phyloP scores from a whole-genome alignment of 1,140 invertebrate genomes.

The Wiebesia pumilae region DNA sequence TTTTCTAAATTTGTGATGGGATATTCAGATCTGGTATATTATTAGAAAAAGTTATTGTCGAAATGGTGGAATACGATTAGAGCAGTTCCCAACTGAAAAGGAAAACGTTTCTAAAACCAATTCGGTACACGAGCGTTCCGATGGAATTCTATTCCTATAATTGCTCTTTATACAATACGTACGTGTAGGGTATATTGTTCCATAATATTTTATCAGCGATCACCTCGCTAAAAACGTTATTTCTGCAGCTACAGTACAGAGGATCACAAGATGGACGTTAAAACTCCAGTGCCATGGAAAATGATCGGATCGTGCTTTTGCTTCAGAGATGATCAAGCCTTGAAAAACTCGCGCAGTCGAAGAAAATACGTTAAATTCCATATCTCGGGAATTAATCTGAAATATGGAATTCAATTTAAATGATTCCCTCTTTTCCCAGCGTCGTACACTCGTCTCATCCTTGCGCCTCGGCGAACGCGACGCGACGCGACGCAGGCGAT shows the following conservation, averaged over 20 bases:
- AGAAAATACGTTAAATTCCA: neutral
- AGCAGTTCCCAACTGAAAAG: neutral
- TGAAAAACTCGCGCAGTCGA: neutral
- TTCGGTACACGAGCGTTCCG: neutral
- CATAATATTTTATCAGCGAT: slow-evolving; percentile 35
- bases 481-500: neutral
- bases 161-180: no score
- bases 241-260: neutral
- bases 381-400: slow-evolving; percentile 48
- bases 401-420: slow-evolving; percentile 50
- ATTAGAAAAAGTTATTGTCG: no score
- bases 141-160: neutral
- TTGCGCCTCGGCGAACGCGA: neutral
- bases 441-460: neutral
- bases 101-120: neutral
- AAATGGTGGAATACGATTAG: no score
- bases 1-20: neutral
- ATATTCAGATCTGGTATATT: neutral
- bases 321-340: neutral
- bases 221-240: slow-evolving; percentile 14
- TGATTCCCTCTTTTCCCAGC: slow-evolving; percentile 35
- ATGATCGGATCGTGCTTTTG: neutral
- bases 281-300: slow-evolving; percentile 2
- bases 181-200: neutral
- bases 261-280: neutral